Evolutionary conservation across 2,797 vertebrate species (phyloP).

Genomic region (Poeciliopsis gracilis): DNA sequence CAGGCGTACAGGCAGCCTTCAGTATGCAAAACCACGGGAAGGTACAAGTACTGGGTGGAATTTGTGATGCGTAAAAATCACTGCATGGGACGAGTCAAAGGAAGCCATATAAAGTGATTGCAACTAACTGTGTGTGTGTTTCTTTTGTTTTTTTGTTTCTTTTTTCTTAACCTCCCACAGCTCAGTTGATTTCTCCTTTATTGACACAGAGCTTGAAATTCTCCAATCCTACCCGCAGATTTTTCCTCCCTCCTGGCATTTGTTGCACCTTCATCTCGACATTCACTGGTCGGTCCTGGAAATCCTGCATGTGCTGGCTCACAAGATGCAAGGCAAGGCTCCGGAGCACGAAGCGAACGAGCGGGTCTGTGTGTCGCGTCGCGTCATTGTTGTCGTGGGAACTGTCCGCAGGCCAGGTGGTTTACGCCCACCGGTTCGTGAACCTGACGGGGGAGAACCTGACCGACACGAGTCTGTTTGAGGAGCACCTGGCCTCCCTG

Average conservation of each 20-base stretch:
- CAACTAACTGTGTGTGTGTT: neutral
- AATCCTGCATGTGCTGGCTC: conserved; percentile 88
- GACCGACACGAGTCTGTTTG: conserved; percentile 91
- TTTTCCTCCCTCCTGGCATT: conserved; percentile 94
- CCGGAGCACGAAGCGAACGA: neutral
- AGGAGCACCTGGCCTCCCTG: conserved; percentile 90
- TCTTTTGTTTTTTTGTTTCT: neutral
- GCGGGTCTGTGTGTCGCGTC: neutral
- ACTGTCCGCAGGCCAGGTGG: conserved; percentile 87
- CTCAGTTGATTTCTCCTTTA: neutral
- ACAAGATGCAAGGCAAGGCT: conserved; percentile 88
- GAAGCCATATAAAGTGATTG: conserved; percentile 4
- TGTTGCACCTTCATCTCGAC: conserved; percentile 94
- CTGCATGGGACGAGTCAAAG: neutral
- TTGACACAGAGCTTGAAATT: conserved; percentile 8
- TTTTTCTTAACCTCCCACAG: neutral
- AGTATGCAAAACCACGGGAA: conserved; percentile 89
- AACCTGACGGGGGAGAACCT: conserved; percentile 92
- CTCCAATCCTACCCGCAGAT: conserved; percentile 76
- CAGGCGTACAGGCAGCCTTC: conserved; percentile 83
- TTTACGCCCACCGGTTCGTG: conserved; percentile 92
- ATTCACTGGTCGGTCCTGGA: conserved; percentile 92
- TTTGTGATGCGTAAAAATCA: neutral
- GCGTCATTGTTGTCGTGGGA: conserved; percentile 31
- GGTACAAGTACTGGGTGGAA: conserved; percentile 72